phyloP scores from a whole-genome alignment of 1,140 invertebrate genomes.

The Psilanteris sp. region DNA sequence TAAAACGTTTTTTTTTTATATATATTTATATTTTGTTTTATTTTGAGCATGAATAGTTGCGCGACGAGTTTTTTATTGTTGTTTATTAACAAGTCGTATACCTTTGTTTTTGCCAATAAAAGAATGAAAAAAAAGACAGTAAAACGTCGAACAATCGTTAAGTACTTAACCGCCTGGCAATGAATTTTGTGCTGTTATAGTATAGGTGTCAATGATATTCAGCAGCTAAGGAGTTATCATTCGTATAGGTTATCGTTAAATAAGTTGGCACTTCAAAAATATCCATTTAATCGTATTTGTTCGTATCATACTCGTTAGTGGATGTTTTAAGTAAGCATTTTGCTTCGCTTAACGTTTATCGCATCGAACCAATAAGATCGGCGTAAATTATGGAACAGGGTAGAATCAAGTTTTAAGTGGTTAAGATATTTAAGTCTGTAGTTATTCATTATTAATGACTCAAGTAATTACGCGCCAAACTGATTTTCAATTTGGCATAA shows the following conservation, averaged over 20 bases:
- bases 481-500: conserved; percentile 25
- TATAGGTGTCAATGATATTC: no score
- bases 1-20: conserved; percentile 68
- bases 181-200: conserved; percentile 10
- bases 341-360: conserved; percentile 11
- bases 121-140: no score
- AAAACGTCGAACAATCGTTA: conserved; percentile 8
- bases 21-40: conserved; percentile 59
- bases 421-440: conserved; percentile 27
- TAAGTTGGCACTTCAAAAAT: background rate
- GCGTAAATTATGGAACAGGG: background rate
- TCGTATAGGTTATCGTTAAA: no score
- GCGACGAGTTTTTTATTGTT: conserved; percentile 10
- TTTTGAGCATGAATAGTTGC: conserved; percentile 58
- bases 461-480: conserved; percentile 29
- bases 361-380: conserved; percentile 8
- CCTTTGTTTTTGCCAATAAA: conserved; percentile 19
- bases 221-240: no score
- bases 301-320: no score
- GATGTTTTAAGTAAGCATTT: no score
- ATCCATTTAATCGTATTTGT: no score
- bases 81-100: conserved; percentile 43
- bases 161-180: conserved; percentile 15
- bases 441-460: conserved; percentile 39
- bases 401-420: conserved; percentile 17